phyloP scores from a whole-genome alignment of 2,888 invertebrate species.

The Amaurobius ferox region DNA sequence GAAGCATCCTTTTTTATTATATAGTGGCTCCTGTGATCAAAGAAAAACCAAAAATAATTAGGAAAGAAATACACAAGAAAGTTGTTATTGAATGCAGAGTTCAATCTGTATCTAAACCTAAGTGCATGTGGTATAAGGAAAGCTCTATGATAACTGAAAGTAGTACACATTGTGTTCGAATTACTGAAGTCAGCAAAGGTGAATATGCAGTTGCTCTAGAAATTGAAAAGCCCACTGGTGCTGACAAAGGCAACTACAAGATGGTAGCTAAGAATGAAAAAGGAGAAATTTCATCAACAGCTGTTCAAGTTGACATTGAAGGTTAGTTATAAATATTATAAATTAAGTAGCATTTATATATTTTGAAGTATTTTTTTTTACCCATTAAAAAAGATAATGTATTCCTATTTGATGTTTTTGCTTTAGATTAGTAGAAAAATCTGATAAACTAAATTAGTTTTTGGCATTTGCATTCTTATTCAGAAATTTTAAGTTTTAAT shows the following conservation, averaged over 20 bases:
- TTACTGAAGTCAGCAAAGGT: conserved; percentile 87
- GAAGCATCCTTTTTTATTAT: too few species aligned
- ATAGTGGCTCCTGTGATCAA: conserved; percentile 92
- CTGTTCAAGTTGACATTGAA: conserved; percentile 90
- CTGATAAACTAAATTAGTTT: too few species aligned
- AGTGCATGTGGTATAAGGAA: conserved; percentile 96
- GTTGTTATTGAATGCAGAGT: conserved; percentile 96
- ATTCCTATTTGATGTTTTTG: not conserved
- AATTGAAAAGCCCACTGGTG: conserved; percentile 88
- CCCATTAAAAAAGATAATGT: not conserved
- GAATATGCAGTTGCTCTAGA: conserved; percentile 94
- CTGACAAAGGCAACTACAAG: conserved; percentile 92
- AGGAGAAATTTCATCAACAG: conserved; percentile 92
- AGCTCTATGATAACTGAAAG: conserved; percentile 86
- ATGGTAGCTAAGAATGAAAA: conserved; percentile 94
- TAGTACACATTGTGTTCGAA: conserved; percentile 85
- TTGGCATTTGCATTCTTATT: too few species aligned
- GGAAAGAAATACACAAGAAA: conserved; percentile 90
- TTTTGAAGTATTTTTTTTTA: conserved; percentile 44
- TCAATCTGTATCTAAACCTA: conserved; percentile 93
- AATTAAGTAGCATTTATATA: conserved; percentile 55
- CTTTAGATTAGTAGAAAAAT: too few species aligned
- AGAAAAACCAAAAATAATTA: conserved; percentile 93
- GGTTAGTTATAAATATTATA: conserved; percentile 56
- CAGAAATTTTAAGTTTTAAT: too few species aligned